Base-by-base conservation (phyloP, 2,797 vertebrate species). In the Buceros bicornis region DNA sequence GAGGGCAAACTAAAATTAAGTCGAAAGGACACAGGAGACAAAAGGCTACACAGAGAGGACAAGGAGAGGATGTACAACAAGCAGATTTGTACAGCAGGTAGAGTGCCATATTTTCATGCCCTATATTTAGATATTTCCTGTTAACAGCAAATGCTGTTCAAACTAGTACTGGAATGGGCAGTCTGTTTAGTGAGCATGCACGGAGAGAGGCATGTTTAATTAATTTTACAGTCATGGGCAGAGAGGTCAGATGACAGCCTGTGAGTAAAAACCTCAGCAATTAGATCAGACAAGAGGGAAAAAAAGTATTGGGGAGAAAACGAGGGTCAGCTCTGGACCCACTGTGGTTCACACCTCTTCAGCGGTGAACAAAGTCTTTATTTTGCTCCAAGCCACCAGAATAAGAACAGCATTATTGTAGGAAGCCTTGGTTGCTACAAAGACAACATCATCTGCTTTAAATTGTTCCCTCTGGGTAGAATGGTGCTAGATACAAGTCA, bases 1-100 rank as follows among this genome's bases (percentile, higher is more conserved):
- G 83, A 96, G 95, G 94, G 93, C 95, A 96, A 93, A 73, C 42
- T 78, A 54, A 96, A 96, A 95, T 94, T 82, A 50, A 95, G 93
- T 73, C n/a, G 7, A 90, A 96, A 95, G 95, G 91, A 95, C 91
- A 71, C 45, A 33, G 67, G 48, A 87, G 93, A 89, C 93, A 90
- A 95, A 92, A 90, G 93, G 86, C 80, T 90, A 71, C 71, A 22
- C 31, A 3, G 3, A 26, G 0, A 77, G 82, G 83, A 93, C 78
- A 57, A 48, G 62, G 70, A 77, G 31, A 82, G 26, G 64, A 71
- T n/a, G 90, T 37, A 16, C 70, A 88, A 25, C 4, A 70, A 82
- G 67, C 48, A 50, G 73, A 50, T 62, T 58, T 79, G 77, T 91
- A 57, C 42, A 84, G 73, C 77, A 82, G 51, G 66, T 45, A 88